Conservation (phyloP, 2,888 invertebrate species). For the Dinocampus coccinellae region DNA sequence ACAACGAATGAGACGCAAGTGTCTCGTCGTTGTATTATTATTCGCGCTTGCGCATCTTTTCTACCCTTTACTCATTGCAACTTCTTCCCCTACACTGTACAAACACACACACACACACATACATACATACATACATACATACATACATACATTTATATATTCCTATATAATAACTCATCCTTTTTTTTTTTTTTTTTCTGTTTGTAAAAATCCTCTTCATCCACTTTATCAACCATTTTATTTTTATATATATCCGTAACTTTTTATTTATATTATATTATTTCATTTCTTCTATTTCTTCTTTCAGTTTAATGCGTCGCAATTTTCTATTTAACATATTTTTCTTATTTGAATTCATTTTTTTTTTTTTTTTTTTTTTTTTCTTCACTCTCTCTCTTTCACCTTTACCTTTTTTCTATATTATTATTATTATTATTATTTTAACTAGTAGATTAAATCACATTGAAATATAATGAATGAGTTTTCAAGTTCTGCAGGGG, state of each 20-base stretch:
- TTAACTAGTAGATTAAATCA: too few relatives aligned
- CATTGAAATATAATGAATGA: neutral
- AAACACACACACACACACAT: neutral
- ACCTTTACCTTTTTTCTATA: too few relatives aligned
- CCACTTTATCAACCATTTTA: neutral
- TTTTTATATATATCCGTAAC: neutral
- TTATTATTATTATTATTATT: too few relatives aligned
- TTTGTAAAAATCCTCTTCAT: neutral
- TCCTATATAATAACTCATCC: too few relatives aligned
- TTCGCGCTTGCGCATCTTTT: conserved; percentile 27
- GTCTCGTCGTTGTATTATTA: neutral
- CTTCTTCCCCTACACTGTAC: conserved; percentile 26
- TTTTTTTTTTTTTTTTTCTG: too few relatives aligned
- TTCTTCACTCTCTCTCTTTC: neutral
- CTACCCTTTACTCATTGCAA: conserved; percentile 15
- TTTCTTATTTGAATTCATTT: neutral
- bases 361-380: neutral
- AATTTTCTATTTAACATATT: neutral
- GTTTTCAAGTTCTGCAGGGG: neutral
- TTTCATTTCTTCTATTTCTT: too few relatives aligned
- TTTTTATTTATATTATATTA: neutral
- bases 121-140: neutral
- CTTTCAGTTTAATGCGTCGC: neutral
- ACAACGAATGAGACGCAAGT: conserved; percentile 37
- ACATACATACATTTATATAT: neutral